Evolutionary conservation across 2,113 vertebrate species (phyloP).

Genomic region (Egretta garzetta): DNA sequence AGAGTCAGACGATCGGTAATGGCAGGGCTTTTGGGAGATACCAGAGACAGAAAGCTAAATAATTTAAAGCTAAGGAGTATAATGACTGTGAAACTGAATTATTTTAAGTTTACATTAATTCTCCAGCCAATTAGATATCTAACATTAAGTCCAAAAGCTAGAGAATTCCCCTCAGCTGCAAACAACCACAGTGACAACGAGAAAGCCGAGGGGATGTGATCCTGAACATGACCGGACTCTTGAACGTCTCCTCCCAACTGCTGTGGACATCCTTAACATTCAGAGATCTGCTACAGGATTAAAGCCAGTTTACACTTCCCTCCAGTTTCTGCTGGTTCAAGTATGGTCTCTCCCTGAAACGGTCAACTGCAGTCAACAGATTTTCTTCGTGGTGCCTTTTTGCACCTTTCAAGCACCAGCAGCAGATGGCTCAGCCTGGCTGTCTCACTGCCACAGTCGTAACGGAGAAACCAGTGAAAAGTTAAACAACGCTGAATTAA

Average conservation of each 20-base stretch:
- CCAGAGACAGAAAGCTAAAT: slow-evolving; percentile 38
- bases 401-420: slow-evolving; percentile 15
- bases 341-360: slow-evolving; percentile 22
- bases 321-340: slow-evolving; percentile 38
- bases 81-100: slow-evolving; percentile 43
- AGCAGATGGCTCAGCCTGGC: slow-evolving; percentile 34
- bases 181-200: background rate
- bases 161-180: background rate
- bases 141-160: slow-evolving; percentile 14
- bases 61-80: slow-evolving; percentile 48
- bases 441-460: background rate
- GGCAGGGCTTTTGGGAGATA: slow-evolving; percentile 57
- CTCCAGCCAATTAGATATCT: slow-evolving; percentile 41
- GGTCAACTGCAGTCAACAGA: slow-evolving; percentile 23
- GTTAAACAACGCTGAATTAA: slow-evolving; percentile 51
- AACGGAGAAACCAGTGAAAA: background rate
- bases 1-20: background rate
- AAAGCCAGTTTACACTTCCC: slow-evolving; percentile 42
- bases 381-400: slow-evolving; percentile 9
- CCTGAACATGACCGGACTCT: background rate
- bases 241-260: slow-evolving; percentile 2
- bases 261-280: slow-evolving; percentile 30
- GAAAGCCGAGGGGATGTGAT: slow-evolving; percentile 1
- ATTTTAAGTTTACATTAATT: slow-evolving; percentile 64
- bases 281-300: slow-evolving; percentile 25